These are phyloP conservation scores for Rhadina sibilatrix DNA, from an alignment of 2,113 vertebrate genomes.

Conservation along the genomic window DNA sequence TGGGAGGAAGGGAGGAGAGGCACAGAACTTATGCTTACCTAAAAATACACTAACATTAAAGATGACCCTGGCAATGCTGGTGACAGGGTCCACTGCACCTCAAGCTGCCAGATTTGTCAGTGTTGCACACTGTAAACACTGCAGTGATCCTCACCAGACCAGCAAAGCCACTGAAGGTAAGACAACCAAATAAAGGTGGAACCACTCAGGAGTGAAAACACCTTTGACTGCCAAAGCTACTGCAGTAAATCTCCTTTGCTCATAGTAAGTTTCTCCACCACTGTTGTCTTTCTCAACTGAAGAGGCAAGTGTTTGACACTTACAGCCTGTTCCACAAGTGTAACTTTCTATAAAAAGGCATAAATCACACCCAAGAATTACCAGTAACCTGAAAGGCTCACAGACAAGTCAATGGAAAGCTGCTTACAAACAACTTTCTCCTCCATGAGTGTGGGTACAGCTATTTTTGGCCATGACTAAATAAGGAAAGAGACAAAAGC, in stretches of 20 bases:
- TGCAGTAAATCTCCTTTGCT: background rate
- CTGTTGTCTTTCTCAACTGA: background rate
- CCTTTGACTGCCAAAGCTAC: background rate
- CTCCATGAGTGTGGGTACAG: background rate
- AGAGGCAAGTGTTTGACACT: background rate
- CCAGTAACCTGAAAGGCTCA: background rate
- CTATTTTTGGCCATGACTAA: slow-evolving; percentile 35
- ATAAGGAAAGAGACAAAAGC: slow-evolving; percentile 45
- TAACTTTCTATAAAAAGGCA: background rate
- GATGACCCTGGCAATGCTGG: background rate
- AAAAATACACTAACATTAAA: background rate
- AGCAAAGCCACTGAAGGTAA: background rate
- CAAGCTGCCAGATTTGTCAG: background rate
- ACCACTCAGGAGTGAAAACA: background rate
- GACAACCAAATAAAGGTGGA: background rate
- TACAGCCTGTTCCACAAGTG: background rate
- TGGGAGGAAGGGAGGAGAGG: background rate
- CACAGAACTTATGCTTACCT: background rate
- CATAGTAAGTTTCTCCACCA: background rate
- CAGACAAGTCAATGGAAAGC: background rate
- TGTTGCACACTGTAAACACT: rapidly evolving
- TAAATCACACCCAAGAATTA: background rate
- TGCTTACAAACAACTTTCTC: background rate
- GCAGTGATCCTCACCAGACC: background rate
- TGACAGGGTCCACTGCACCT: background rate